Percentiles rank a stretch among this genome's conserved stretches.
These are phyloP conservation scores for Phylloscopus collybita DNA, from an alignment of 2,797 vertebrate genomes.

Conservation along the genomic window DNA sequence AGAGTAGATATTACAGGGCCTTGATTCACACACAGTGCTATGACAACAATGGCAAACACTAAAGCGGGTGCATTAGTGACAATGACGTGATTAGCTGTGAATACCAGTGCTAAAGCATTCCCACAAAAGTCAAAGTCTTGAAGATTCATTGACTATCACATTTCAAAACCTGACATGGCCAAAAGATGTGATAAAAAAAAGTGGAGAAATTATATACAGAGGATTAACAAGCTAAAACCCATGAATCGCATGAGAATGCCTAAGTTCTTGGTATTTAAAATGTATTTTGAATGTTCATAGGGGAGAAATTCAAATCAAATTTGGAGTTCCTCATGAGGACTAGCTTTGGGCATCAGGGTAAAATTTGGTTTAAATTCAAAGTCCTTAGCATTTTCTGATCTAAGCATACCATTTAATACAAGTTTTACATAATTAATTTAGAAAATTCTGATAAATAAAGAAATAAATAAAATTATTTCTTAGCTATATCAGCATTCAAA, in stretches of 20 bases:
- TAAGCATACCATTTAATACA: not conserved
- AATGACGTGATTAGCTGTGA: not conserved
- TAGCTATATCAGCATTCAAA: not conserved
- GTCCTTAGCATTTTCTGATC: not conserved
- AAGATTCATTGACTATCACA: not conserved
- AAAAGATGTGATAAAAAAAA: not conserved
- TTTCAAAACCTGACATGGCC: not conserved
- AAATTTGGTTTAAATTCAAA: not conserved
- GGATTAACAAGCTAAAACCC: not conserved
- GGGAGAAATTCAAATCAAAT: not conserved
- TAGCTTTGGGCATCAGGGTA: not conserved
- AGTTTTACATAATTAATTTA: not conserved
- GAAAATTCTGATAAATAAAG: not conserved
- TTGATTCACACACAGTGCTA: not conserved
- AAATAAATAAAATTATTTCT: not conserved
- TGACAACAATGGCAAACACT: not conserved
- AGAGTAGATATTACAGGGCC: not conserved
- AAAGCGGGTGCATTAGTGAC: not conserved
- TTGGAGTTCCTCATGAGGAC: not conserved
- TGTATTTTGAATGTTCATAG: not conserved
- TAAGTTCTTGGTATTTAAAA: not conserved
- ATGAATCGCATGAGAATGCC: fast-evolving
- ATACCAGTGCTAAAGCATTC: not conserved
- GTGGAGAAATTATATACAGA: not conserved
- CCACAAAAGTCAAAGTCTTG: not conserved